Percentiles rank a stretch among this genome's conserved stretches.
Evolutionary conservation across 2,888 invertebrate genomes (phyloP).

Genomic region (Spodoptera picta): DNA sequence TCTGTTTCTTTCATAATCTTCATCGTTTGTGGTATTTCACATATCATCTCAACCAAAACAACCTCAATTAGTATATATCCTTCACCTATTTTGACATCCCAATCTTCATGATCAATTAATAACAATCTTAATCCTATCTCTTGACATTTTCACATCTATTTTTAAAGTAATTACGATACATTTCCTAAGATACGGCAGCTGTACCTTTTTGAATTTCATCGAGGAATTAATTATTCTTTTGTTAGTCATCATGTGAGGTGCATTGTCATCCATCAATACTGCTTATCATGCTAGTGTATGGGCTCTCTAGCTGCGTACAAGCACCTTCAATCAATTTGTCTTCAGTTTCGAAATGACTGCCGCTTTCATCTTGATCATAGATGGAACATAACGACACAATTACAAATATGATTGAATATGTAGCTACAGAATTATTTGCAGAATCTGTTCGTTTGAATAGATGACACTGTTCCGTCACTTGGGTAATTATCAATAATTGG

Average conservation of each 20-base stretch:
- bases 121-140: conserved; percentile 37
- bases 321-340: conserved; percentile 80
- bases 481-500: conserved; percentile 14
- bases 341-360: conserved; percentile 73
- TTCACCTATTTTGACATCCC: conserved; percentile 7
- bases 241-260: conserved; percentile 73
- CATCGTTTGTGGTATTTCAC: background rate
- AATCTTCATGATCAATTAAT: conserved; percentile 19
- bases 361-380: conserved; percentile 73
- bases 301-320: conserved; percentile 66
- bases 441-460: conserved; percentile 12
- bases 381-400: conserved; percentile 49
- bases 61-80: background rate
- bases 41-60: background rate
- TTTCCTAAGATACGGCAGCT: conserved; percentile 66
- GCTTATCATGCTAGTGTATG: conserved; percentile 79
- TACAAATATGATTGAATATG: conserved; percentile 45
- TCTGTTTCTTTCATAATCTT: no score
- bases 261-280: conserved; percentile 83
- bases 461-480: conserved; percentile 4
- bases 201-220: conserved; percentile 77
- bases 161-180: conserved; percentile 67
- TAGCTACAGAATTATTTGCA: conserved; percentile 31
- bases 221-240: conserved; percentile 85
- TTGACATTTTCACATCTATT: conserved; percentile 55